Percentiles rank a stretch among this genome's conserved stretches.
Evolutionary conservation across 2,113 vertebrate species (phyloP).

Genomic region (Coturnix japonica): DNA sequence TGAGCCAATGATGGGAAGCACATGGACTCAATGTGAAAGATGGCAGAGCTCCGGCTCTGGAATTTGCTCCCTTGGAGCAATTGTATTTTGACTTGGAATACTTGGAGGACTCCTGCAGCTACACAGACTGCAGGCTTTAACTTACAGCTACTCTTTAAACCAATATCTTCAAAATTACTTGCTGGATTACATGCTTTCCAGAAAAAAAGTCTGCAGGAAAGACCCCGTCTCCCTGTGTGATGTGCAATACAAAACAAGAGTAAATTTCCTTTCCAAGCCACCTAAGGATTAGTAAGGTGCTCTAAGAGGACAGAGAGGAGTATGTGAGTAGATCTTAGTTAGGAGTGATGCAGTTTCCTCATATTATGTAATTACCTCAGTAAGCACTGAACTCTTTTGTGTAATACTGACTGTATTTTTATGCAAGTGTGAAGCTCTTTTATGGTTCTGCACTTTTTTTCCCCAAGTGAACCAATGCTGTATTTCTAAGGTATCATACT

Average conservation of each 20-base stretch:
- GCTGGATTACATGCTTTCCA: background rate
- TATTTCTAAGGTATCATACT: background rate
- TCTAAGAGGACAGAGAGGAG: background rate
- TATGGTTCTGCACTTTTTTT: background rate
- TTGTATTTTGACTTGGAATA: constrained; percentile 19
- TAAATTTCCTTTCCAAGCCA: background rate
- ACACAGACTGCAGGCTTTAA: background rate
- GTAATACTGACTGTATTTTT: background rate
- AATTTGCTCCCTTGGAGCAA: background rate
- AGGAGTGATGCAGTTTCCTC: background rate
- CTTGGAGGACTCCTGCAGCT: constrained; percentile 22
- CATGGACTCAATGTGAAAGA: background rate
- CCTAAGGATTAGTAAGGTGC: background rate
- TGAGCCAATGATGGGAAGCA: background rate
- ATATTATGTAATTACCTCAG: background rate
- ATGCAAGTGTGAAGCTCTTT: background rate
- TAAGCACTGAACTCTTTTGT: background rate
- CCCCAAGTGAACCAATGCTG: background rate
- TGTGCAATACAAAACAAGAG: background rate
- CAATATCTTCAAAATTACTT: background rate
- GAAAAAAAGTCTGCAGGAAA: background rate
- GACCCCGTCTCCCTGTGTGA: background rate
- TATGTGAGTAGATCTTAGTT: background rate
- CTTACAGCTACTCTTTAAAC: background rate
- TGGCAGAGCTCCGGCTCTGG: background rate